Evolutionary conservation across 2,113 vertebrate species (phyloP).

Genomic region (Aviceda subcristata): DNA sequence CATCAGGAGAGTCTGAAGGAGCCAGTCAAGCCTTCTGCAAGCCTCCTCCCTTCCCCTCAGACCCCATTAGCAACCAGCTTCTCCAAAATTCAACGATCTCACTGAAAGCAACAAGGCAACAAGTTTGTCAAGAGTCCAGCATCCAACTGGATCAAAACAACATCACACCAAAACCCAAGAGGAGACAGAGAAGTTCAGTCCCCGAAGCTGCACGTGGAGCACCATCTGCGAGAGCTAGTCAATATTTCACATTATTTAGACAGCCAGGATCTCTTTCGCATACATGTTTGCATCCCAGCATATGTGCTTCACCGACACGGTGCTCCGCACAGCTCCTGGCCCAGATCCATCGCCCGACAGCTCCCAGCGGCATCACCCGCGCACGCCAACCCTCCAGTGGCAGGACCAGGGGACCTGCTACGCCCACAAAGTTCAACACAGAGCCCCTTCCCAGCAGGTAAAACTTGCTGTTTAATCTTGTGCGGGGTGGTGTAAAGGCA

Average conservation of each 20-base stretch:
- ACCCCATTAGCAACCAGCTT: neutral
- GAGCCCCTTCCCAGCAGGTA: neutral
- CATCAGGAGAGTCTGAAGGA: neutral
- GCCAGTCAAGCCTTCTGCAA: neutral
- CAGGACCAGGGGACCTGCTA: neutral
- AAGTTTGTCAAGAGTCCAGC: neutral
- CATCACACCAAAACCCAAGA: neutral
- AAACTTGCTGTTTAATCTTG: neutral
- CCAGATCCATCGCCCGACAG: neutral
- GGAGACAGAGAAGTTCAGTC: neutral
- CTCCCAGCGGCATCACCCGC: neutral
- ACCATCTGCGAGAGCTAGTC: constrained; percentile 45
- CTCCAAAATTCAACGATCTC: neutral
- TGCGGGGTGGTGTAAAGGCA: neutral
- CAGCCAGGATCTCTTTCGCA: constrained; percentile 18
- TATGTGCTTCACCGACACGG: neutral
- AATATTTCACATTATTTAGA: constrained; percentile 65
- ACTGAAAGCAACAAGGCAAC: neutral
- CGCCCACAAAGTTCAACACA: accelerated
- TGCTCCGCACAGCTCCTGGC: constrained; percentile 36
- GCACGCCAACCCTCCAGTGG: neutral
- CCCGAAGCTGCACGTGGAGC: constrained; percentile 8
- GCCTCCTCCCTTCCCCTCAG: neutral
- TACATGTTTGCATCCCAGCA: constrained; percentile 39
- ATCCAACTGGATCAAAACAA: neutral